phyloP scores from a whole-genome alignment of 2,888 invertebrate genomes.

The Furcula furcula region DNA sequence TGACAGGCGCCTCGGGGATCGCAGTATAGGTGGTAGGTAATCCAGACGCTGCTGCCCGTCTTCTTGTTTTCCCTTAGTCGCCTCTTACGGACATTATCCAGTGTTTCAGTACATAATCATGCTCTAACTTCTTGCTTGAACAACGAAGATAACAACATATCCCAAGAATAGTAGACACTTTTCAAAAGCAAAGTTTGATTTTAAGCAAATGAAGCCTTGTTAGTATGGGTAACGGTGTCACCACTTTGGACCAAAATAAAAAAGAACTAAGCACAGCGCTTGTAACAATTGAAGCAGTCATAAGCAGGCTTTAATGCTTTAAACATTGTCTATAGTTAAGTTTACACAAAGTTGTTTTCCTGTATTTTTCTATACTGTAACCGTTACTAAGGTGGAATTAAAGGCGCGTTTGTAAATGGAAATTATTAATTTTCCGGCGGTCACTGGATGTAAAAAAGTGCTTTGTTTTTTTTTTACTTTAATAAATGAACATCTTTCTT shows the following conservation, averaged over 20 bases:
- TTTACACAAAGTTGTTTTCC: not conserved
- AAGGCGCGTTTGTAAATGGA: not conserved
- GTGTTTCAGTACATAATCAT: too few relatives aligned
- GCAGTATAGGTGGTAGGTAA: too few relatives aligned
- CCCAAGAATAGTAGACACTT: too few relatives aligned
- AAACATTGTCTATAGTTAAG: not conserved
- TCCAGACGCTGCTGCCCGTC: too few relatives aligned
- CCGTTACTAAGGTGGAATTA: not conserved
- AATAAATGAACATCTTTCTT: not conserved
- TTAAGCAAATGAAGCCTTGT: too few relatives aligned
- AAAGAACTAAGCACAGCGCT: not conserved
- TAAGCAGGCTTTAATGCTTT: not conserved
- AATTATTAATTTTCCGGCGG: conserved; percentile 1
- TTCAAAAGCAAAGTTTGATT: too few relatives aligned
- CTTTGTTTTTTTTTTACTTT: not conserved
- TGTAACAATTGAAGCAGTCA: not conserved
- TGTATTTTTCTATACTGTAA: not conserved
- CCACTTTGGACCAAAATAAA: not conserved
- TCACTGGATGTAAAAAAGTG: not conserved
- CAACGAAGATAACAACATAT: too few relatives aligned
- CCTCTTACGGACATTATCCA: too few relatives aligned
- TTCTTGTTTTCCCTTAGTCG: too few relatives aligned
- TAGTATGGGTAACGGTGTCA: not conserved
- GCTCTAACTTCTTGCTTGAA: too few relatives aligned
- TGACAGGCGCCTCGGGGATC: too few relatives aligned